Base-by-base conservation (phyloP, 2,797 vertebrate genomes). In the Brachyrhaphis roseni region DNA sequence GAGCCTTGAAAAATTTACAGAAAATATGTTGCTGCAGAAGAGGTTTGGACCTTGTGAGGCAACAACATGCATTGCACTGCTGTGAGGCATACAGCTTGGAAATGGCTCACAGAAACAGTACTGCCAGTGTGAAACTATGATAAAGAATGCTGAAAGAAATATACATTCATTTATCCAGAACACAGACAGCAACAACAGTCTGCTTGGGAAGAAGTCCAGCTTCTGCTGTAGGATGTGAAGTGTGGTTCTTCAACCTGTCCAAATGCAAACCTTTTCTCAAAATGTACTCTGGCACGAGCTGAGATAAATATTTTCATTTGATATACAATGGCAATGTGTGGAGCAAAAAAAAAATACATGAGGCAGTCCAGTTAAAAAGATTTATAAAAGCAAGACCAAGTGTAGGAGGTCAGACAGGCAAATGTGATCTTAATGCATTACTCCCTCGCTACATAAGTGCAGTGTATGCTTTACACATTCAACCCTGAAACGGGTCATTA, bases 401-500 rank as follows among this genome's bases (percentile, higher is more conserved):
- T 78, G 39, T 86, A 88, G 82, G 89, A 92, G 90, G 90, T 91
- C 90, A 87, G 75, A 78, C 87, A 53, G 79, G 76, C 62, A 72
- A 83, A 88, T 76, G 74, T 84, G 87, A 91, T 90, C 88, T 85
- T 86, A 78, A 82, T 89, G 84, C 85, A 88, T 89, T 84, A 86
- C 84, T 5, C 85, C 79, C 82, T 82, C 57, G 3, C 75, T 70
- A 84, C 90, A 84, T 91, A 86, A 89, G 73, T 83, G 66, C 85
- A 86, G 80, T 88, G 82, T 86, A 87, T 90, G 87, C 87, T 92
- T 93, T 87, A 90, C 85, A 89, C 89, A 89, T 92, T 94, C 87
- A 76, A 83, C 84, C 87, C 89, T 79, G 84, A 89, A 94, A 89
- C 89, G 85, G 88, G 92, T 89, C 93, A 93, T 94, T 93, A 92